phyloP scores from a whole-genome alignment of 2,888 invertebrate species.

The Yponomeuta sedellus region DNA sequence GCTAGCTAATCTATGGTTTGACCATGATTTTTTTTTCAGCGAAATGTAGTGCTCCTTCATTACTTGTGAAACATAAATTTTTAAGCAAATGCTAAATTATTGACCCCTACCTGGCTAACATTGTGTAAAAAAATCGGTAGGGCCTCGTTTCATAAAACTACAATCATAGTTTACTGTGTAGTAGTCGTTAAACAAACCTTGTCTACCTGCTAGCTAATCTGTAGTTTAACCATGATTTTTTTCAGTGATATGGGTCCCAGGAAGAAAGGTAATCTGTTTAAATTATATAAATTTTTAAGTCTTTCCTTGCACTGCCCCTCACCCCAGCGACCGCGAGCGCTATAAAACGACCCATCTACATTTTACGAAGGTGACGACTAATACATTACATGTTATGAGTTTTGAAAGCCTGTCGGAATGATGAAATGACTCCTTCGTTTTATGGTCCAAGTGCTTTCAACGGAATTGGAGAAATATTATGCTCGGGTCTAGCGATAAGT shows the following conservation, averaged over 20 bases:
- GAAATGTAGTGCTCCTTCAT: too few relatives aligned
- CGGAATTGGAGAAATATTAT: constrained; percentile 8
- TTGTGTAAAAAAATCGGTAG: too few relatives aligned
- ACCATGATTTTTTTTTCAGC: too few relatives aligned
- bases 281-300: not conserved
- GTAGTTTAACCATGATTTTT: too few relatives aligned
- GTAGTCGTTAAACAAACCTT: too few relatives aligned
- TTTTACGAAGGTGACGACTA: constrained; percentile 11
- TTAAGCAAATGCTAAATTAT: too few relatives aligned
- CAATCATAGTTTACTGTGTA: too few relatives aligned
- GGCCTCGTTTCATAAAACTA: too few relatives aligned
- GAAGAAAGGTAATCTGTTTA: not conserved
- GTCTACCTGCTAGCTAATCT: too few relatives aligned
- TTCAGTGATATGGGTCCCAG: not conserved
- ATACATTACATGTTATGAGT: constrained; percentile 14
- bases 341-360: constrained; percentile 3
- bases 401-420: constrained; percentile 9
- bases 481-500: not conserved
- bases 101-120: too few relatives aligned
- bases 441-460: constrained; percentile 10
- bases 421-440: constrained; percentile 12
- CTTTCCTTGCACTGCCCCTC: not conserved
- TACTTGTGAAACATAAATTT: too few relatives aligned
- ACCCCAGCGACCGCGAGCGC: not conserved
- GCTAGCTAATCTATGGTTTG: too few relatives aligned